phyloP scores from a whole-genome alignment of 2,113 vertebrate genomes.

The Monopterus albus region DNA sequence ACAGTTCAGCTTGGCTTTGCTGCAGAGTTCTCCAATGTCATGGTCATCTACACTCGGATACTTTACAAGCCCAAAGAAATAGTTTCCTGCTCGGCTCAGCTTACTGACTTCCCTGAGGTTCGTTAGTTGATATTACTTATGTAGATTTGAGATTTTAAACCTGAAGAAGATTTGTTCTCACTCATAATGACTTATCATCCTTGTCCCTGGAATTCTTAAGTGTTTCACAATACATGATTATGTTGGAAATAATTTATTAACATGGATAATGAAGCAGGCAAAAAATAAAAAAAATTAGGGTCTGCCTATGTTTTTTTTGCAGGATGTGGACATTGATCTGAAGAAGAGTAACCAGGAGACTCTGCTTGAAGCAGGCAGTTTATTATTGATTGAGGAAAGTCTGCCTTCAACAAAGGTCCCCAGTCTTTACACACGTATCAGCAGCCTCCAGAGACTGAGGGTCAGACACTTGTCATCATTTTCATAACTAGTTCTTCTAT shows the following conservation, averaged over 20 bases:
- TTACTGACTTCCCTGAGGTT: constrained; percentile 85
- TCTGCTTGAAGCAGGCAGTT: constrained; percentile 84
- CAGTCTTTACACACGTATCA: constrained; percentile 86
- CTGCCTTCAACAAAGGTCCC: constrained; percentile 65
- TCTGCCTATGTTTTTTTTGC: constrained; percentile 7
- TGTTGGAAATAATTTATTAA: neutral
- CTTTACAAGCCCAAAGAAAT: constrained; percentile 80
- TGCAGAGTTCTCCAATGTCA: constrained; percentile 90
- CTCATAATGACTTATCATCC: neutral
- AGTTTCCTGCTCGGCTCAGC: constrained; percentile 80
- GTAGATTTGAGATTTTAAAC: neutral
- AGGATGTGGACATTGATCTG: constrained; percentile 86
- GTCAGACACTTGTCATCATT: constrained; percentile 62
- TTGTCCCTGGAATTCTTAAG: neutral
- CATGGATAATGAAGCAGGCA: neutral
- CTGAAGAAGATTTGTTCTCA: neutral
- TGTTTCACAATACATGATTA: neutral
- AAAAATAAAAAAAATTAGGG: neutral
- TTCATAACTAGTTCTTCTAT: neutral
- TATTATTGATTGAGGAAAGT: constrained; percentile 68
- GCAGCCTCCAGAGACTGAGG: constrained; percentile 85
- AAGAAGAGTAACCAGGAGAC: constrained; percentile 86
- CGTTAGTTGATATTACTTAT: neutral
- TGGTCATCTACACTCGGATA: constrained; percentile 89
- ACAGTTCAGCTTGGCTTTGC: constrained; percentile 88